A percentile compares a stretch with the other conserved stretches of the same genome.
Evolutionary conservation across 2,888 invertebrate species (phyloP).

Genomic region (Cataglyphis rosenhaueri): DNA sequence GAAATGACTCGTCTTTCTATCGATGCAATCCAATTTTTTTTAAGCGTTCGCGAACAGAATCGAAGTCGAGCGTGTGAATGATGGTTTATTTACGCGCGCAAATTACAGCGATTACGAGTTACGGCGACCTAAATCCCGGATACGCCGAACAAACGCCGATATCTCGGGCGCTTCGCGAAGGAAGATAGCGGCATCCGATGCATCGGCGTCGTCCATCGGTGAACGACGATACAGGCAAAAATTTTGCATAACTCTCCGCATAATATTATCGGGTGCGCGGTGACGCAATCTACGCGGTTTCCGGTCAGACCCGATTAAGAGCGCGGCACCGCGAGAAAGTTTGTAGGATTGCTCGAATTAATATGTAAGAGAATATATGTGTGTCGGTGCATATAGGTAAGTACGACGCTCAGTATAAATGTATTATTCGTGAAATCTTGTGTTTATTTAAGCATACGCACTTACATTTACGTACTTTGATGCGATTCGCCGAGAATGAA

Average conservation of each 20-base stretch:
- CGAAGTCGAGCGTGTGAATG: slow-evolving; percentile 14
- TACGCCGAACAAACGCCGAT: slow-evolving; percentile 52
- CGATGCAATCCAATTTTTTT: too few species aligned
- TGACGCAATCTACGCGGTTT: slow-evolving; percentile 35
- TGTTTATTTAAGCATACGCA: not conserved
- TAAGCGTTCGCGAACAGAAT: not conserved
- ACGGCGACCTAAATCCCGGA: slow-evolving; percentile 68
- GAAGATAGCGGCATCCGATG: slow-evolving; percentile 59
- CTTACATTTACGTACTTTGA: not conserved
- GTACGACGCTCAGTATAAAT: too few species aligned
- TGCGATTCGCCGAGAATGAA: not conserved
- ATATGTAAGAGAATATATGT: not conserved
- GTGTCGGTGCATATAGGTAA: too few species aligned
- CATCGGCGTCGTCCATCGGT: slow-evolving; percentile 1
- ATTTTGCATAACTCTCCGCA: slow-evolving; percentile 42
- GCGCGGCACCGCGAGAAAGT: slow-evolving; percentile 3
- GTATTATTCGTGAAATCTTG: not conserved
- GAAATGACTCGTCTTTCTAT: not conserved
- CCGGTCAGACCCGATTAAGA: slow-evolving; percentile 36
- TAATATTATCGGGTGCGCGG: slow-evolving; percentile 21
- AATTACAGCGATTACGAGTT: slow-evolving; percentile 44
- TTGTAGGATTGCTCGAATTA: not conserved
- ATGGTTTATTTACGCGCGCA: slow-evolving; percentile 50
- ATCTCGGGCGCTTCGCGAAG: slow-evolving; percentile 50
- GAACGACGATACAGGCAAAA: slow-evolving; percentile 40